A percentile compares a stretch with the other conserved stretches of the same genome.
Evolutionary conservation across 2,113 vertebrate genomes (phyloP).

Genomic region (Sinocyclocheilus rhinocerous): DNA sequence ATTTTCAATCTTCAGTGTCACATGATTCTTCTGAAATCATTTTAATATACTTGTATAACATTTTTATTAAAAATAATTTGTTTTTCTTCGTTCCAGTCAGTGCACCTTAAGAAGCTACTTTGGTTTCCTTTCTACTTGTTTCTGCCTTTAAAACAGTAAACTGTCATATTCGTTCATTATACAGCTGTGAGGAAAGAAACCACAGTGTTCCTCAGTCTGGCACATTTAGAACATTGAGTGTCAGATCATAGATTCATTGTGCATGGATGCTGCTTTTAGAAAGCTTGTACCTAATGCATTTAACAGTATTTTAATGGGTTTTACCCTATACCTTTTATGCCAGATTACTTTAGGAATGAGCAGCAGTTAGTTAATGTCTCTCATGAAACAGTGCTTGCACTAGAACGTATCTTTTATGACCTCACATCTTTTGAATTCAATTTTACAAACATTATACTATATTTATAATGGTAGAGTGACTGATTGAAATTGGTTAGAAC

Average conservation of each 20-base stretch:
- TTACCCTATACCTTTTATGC: background rate
- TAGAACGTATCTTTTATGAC: background rate
- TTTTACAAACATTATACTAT: background rate
- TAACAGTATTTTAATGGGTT: background rate
- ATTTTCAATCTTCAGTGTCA: background rate
- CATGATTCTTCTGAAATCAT: background rate
- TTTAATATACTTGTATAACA: too few species aligned
- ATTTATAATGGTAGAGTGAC: background rate
- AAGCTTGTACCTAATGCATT: background rate
- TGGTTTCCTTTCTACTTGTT: background rate
- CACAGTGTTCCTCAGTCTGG: background rate
- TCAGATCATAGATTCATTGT: slow-evolving; percentile 9
- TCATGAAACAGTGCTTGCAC: background rate
- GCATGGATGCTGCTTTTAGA: background rate
- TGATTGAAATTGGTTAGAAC: too few species aligned
- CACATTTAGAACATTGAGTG: slow-evolving; percentile 4
- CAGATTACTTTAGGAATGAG: background rate
- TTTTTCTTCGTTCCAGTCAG: too few species aligned
- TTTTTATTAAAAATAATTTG: background rate
- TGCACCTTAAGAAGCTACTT: background rate
- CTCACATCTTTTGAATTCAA: background rate
- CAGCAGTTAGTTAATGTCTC: background rate
- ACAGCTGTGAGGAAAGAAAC: background rate
- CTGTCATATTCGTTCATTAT: background rate
- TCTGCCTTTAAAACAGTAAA: background rate